These are phyloP conservation scores for Ophion ellenae DNA, from an alignment of 2,888 invertebrate species.

Conservation along the genomic window DNA sequence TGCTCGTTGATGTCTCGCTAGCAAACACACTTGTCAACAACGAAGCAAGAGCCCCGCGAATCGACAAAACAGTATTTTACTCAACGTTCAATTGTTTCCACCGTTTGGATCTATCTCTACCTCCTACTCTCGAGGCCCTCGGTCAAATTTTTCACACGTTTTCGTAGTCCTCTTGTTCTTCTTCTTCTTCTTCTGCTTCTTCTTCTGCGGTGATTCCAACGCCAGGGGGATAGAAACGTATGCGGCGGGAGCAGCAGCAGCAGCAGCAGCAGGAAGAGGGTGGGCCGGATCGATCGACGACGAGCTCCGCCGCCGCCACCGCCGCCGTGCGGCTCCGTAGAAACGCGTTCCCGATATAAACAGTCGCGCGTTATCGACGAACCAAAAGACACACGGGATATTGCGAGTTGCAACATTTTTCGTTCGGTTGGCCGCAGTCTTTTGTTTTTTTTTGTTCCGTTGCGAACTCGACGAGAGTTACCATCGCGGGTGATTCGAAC, in stretches of 20 bases:
- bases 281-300: constrained; percentile 23
- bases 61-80: too few species aligned
- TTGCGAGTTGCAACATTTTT: background rate
- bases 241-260: background rate
- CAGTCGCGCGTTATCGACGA: constrained; percentile 13
- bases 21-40: too few species aligned
- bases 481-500: constrained; percentile 64
- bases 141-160: too few species aligned
- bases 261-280: background rate
- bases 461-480: constrained; percentile 3
- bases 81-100: too few species aligned
- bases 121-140: too few species aligned
- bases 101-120: too few species aligned
- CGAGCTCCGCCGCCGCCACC: constrained; percentile 1
- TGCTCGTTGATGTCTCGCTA: too few species aligned
- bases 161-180: too few species aligned
- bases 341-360: constrained; percentile 16
- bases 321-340: background rate
- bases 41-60: too few species aligned
- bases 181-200: too few species aligned
- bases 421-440: background rate
- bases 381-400: background rate
- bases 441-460: background rate
- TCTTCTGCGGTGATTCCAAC: constrained; percentile 32
- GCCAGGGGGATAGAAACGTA: constrained; percentile 4